Base-by-base conservation (phyloP, 2,888 invertebrate species). In the Calliopum simillimum region DNA sequence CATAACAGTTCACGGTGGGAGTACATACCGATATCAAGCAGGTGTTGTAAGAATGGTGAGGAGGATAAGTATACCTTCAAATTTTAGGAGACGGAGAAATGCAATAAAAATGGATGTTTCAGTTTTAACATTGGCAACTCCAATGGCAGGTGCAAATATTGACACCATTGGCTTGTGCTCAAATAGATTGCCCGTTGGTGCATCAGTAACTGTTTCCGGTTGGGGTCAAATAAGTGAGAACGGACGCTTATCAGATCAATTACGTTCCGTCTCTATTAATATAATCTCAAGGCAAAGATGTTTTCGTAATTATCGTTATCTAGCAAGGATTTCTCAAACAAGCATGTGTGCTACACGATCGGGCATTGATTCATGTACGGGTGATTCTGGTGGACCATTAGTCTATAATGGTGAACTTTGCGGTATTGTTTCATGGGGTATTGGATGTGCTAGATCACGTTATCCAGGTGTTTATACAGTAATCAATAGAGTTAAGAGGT, bases 381-480 rank as follows among this genome's bases (percentile, higher is more conserved):
- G 85, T 0, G 85, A 85, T 70, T 86, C 86, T 2, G 86, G 85
- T 5, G 85, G 85, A 3, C 85, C 85, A 1, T 73, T 81, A 21
- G 80, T 83, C 2, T 79, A 76, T 49, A 79, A 82, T 3, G 81
- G 81, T 1, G 75, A 79, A 43, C 78, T 86, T 76, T 77, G 86
- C 90, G 94, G 94, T 41, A 88, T 94, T 21, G 93, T 94, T 0
- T 94, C 94, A 0, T 85, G 81, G 80, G 85, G 84, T 21, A 77
- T 82, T 47, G 84, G 84, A 0, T 85, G 84, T 70, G 85, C 74
- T 0, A 76, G 78, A 4, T 43, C 70, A 2, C 74, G 77, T 16
- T 82, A 76, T 76, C 83, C 83, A 0, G 83, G 83, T 2, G 82
- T 83, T 0, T 83, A 83, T 55, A 82, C 83, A 12, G 5, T 13